These are phyloP conservation scores for Pseudoatta argentina DNA, from an alignment of 1,140 invertebrate species.

Conservation along the genomic window DNA sequence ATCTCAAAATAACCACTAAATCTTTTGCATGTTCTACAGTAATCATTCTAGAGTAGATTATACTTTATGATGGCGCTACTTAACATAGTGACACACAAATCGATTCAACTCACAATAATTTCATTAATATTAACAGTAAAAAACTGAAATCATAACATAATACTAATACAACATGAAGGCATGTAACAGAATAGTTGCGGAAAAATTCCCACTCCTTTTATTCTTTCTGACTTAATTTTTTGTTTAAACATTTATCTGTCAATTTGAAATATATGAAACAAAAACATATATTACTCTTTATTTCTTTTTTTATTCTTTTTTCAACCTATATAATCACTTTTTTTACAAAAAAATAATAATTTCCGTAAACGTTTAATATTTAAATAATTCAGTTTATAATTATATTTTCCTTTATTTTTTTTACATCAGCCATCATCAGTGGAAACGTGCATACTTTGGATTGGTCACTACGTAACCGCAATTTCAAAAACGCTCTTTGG, in stretches of 20 bases:
- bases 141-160: too few relatives aligned
- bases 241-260: not conserved
- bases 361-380: not conserved
- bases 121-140: too few relatives aligned
- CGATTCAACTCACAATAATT: too few relatives aligned
- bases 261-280: not conserved
- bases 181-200: too few relatives aligned
- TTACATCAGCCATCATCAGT: not conserved
- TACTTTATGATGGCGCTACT: too few relatives aligned
- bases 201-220: too few relatives aligned
- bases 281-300: not conserved
- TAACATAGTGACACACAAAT: too few relatives aligned
- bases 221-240: not conserved
- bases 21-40: too few relatives aligned
- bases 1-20: too few relatives aligned
- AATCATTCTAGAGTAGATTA: too few relatives aligned
- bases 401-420: not conserved
- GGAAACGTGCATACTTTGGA: not conserved
- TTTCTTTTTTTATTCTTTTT: not conserved
- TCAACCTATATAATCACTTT: not conserved
- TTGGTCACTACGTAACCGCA: not conserved
- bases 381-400: not conserved
- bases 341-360: slow-evolving; percentile 16
- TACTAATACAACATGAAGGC: too few relatives aligned
- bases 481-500: not conserved